Conservation (phyloP, 2,888 invertebrate species). For the Dione juno region DNA sequence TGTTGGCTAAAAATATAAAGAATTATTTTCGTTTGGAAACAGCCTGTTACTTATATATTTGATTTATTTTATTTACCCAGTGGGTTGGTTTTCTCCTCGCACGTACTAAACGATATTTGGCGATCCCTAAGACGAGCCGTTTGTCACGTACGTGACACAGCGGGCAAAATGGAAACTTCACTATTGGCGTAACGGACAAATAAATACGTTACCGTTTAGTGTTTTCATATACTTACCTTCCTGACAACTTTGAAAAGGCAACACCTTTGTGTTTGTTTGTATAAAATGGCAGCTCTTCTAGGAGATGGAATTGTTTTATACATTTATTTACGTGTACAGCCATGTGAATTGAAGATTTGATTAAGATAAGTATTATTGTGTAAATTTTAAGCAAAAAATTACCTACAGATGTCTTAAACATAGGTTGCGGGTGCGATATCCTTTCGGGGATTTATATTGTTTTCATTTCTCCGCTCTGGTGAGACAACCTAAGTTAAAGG, state of each 20-base stretch:
- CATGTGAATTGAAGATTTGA: too few relatives aligned
- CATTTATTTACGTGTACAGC: too few relatives aligned
- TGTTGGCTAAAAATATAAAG: constrained; percentile 55
- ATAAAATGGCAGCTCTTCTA: background rate
- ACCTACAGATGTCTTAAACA: too few relatives aligned
- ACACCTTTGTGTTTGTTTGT: constrained; percentile 5
- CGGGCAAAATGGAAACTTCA: constrained; percentile 78
- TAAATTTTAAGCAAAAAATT: too few relatives aligned
- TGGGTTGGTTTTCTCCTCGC: constrained; percentile 78
- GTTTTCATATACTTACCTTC: constrained; percentile 48
- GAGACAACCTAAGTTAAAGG: too few relatives aligned
- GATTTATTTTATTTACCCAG: constrained; percentile 82
- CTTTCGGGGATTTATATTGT: too few relatives aligned
- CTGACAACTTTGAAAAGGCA: constrained; percentile 25
- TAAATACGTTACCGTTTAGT: constrained; percentile 74
- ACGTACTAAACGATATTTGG: constrained; percentile 84
- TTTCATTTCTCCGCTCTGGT: too few relatives aligned
- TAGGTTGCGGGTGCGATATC: too few relatives aligned
- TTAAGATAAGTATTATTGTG: too few relatives aligned
- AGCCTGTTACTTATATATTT: constrained; percentile 78
- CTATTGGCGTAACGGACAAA: constrained; percentile 75
- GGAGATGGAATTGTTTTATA: background rate
- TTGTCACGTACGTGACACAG: constrained; percentile 82
- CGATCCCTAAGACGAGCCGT: constrained; percentile 82
- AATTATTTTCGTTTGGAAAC: constrained; percentile 70